Base-by-base conservation (phyloP, 2,113 vertebrate species). In the Erythrolamprus reginae region DNA sequence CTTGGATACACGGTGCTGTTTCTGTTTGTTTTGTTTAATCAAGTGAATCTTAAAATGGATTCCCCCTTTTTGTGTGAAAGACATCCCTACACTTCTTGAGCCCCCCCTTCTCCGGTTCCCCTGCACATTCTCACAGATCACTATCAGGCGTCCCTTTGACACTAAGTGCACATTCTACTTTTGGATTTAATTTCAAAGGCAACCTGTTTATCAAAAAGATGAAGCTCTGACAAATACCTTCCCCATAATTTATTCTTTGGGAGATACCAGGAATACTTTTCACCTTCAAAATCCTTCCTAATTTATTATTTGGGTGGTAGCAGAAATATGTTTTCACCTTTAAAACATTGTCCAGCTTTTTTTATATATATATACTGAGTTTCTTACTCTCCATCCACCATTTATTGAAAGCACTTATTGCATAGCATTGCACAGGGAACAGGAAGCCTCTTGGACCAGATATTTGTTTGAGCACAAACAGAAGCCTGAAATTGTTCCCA, bases 1-100 rank as follows among this genome's bases (percentile, higher is more conserved):
- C 89, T 95, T 91, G 91, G 89, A 95, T 70, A 94, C 93, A 93
- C 93, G 94, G 96, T 96, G 95, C 95, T 96, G 95, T 95, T 94
- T 65, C 87, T 91, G 51, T 94, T 94, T 92, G 92, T 92, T 94
- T 3, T 12, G 82, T 92, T 94, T 83, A 83, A 90, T 93, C 0
- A 0, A 48, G 17, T 91, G 77, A 77, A 91, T 90, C 84, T 89
- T 85, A 92, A 91, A 89, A 4, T 26, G 61, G 55, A 50, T 42
- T 23, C 85, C 89, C 89, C 45, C 48, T 94, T 92, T 84, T 77
- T 91, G 84, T 93, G 93, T 87, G 89, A 84, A 90, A 52, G 55
- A 42, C 55, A 86, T 58, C 89, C 82, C 94, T n/a, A 15, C 42
- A 58, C 38, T 45, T 52, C 50, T n/a, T 47, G 17, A 38, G 52